These are phyloP conservation scores for Sparidentex hasta DNA, from an alignment of 2,797 vertebrate species.

Conservation along the genomic window DNA sequence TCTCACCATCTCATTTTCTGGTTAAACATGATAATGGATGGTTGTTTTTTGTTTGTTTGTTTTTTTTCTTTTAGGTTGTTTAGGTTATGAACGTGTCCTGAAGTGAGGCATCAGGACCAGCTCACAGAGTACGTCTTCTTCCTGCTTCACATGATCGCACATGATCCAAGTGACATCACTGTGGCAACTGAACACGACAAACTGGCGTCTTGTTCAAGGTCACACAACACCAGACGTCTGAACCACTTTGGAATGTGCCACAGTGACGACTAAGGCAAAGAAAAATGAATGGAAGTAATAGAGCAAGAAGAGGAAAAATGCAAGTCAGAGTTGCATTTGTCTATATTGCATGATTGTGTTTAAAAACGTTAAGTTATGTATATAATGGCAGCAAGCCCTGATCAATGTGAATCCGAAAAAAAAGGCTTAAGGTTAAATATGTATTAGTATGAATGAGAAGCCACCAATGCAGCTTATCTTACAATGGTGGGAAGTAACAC, in stretches of 20 bases:
- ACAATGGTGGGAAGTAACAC: not conserved
- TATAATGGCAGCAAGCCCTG: not conserved
- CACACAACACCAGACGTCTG: slow-evolving; percentile 5
- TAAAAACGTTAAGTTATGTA: not conserved
- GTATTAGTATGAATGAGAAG: not conserved
- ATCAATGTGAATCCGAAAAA: too few species aligned
- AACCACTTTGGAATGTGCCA: not conserved
- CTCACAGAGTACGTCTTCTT: not conserved
- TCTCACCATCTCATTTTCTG: not conserved
- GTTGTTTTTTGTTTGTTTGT: not conserved
- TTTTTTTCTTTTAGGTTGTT: not conserved
- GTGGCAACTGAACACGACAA: slow-evolving; percentile 16
- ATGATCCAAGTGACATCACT: slow-evolving; percentile 18
- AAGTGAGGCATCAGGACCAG: not conserved
- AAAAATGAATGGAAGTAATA: not conserved
- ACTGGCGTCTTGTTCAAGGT: slow-evolving; percentile 8
- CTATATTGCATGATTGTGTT: not conserved
- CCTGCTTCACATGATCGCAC: slow-evolving; percentile 2
- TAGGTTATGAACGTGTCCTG: not conserved
- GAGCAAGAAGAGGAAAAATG: not conserved
- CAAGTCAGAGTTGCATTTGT: not conserved
- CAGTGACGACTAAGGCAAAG: not conserved
- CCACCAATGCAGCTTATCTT: not conserved
- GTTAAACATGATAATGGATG: not conserved
- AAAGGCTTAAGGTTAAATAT: not conserved